Percentiles rank a stretch among this genome's conserved stretches.
These are phyloP conservation scores for Microctenopoma steveboyesi DNA, from an alignment of 2,797 vertebrate species.

Conservation along the genomic window DNA sequence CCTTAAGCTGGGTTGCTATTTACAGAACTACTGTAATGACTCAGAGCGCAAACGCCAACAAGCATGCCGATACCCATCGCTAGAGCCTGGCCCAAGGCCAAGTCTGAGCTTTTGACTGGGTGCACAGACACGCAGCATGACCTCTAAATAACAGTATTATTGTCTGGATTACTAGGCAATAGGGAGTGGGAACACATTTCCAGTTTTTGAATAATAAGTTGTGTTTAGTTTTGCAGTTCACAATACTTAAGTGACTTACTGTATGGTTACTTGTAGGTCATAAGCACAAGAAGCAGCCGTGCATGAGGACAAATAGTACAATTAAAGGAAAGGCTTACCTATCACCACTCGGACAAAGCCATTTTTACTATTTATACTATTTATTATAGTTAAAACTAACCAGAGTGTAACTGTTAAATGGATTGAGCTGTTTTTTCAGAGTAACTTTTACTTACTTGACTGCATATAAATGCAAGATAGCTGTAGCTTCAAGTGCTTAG, in stretches of 20 bases:
- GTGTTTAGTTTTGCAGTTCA: neutral
- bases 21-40: constrained; percentile 78
- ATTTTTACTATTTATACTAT: too few species aligned
- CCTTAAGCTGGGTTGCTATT: constrained; percentile 79
- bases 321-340: too few species aligned
- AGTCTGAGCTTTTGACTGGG: constrained; percentile 36
- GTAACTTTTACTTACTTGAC: too few species aligned
- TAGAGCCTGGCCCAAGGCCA: constrained; percentile 60
- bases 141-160: constrained; percentile 40
- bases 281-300: neutral
- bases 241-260: neutral
- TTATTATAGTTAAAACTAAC: too few species aligned
- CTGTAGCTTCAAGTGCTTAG: too few species aligned
- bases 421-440: too few species aligned
- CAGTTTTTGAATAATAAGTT: neutral
- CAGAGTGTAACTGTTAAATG: too few species aligned
- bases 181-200: neutral
- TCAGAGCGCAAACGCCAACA: constrained; percentile 67
- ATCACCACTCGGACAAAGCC: too few species aligned
- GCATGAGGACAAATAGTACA: neutral
- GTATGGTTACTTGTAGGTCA: neutral
- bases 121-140: constrained; percentile 44
- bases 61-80: constrained; percentile 78
- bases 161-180: constrained; percentile 14
- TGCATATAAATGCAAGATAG: too few species aligned